These are phyloP conservation scores for Monomorium pharaonis DNA, from an alignment of 1,140 invertebrate genomes.

Conservation along the genomic window DNA sequence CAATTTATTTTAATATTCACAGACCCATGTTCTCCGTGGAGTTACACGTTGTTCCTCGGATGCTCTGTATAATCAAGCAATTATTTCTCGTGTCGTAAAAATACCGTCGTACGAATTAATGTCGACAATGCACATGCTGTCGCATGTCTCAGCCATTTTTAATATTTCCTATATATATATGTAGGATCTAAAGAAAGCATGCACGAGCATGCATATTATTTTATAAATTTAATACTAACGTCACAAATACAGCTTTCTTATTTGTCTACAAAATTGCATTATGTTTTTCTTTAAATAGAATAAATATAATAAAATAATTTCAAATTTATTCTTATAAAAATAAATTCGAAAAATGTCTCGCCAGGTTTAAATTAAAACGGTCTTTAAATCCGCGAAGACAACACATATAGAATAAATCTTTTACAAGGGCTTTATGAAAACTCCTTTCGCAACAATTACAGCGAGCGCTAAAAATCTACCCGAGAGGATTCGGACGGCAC, in stretches of 20 bases:
- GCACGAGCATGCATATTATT: background rate
- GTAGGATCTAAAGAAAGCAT: background rate
- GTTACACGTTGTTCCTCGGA: background rate
- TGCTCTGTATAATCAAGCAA: background rate
- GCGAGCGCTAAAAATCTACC: background rate
- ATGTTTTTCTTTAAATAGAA: background rate
- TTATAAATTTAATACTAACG: background rate
- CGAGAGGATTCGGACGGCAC: background rate
- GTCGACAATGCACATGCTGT: background rate
- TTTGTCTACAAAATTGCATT: background rate
- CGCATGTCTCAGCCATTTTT: background rate
- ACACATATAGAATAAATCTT: background rate
- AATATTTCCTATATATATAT: background rate
- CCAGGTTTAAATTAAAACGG: too few relatives aligned
- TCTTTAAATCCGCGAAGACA: background rate
- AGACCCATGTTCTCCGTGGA: background rate
- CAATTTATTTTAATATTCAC: slow-evolving; percentile 3
- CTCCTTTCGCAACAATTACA: background rate
- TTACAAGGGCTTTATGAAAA: background rate
- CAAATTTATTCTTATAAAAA: background rate
- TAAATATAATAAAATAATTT: background rate
- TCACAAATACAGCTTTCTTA: background rate
- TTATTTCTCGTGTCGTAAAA: slow-evolving; percentile 6
- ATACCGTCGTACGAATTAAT: slow-evolving; percentile 5
- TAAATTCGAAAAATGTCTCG: background rate